phyloP scores from a whole-genome alignment of 2,113 vertebrate genomes.

The Pavo muticus region DNA sequence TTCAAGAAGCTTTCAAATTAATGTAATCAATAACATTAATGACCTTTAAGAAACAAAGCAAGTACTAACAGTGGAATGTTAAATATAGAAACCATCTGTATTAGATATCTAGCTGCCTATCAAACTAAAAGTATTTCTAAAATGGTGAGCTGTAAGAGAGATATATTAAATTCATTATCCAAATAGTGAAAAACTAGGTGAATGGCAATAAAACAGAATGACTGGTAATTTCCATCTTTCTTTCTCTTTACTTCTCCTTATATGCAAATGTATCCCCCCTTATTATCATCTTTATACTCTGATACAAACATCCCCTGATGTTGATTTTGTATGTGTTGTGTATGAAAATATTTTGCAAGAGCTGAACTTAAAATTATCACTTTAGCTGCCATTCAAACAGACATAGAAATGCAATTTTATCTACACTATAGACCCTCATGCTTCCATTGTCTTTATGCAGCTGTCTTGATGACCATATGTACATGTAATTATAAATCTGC shows the following conservation, averaged over 20 bases:
- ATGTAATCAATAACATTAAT: not conserved
- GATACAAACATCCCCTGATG: not conserved
- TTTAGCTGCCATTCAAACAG: conserved; percentile 50
- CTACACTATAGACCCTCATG: not conserved
- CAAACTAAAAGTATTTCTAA: not conserved
- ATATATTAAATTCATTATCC: not conserved
- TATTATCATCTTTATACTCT: not conserved
- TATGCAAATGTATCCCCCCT: not conserved
- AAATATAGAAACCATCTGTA: not conserved
- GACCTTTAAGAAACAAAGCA: conserved; percentile 8
- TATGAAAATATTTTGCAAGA: conserved; percentile 8
- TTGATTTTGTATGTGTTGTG: not conserved
- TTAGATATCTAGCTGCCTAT: not conserved
- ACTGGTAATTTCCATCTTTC: not conserved
- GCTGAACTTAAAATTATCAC: conserved; percentile 38
- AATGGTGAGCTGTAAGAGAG: not conserved
- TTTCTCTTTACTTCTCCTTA: not conserved
- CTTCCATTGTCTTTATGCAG: not conserved
- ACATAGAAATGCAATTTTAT: not conserved
- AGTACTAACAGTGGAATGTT: not conserved
- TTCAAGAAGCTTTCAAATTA: conserved; percentile 12
- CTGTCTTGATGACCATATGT: not conserved
- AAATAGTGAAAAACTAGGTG: not conserved
- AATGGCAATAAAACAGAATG: not conserved
- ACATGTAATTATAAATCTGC: not conserved